Evolutionary conservation across 2,113 vertebrate species (phyloP).

Genomic region (Hystrix cristata): DNA sequence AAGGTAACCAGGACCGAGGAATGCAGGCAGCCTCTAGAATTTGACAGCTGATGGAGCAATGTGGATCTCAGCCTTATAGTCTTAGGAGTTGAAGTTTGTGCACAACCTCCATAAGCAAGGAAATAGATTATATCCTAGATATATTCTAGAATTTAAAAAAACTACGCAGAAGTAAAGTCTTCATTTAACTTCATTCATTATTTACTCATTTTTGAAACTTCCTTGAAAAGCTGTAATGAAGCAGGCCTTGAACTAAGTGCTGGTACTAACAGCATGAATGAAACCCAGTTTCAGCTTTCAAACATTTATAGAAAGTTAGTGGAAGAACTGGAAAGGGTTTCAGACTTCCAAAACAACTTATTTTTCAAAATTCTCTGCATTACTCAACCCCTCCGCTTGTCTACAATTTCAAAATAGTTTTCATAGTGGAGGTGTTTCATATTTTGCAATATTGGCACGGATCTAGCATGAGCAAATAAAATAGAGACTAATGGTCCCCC

Average conservation of each 20-base stretch:
- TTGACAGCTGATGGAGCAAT: not conserved
- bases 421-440: constrained; percentile 56
- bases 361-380: constrained; percentile 47
- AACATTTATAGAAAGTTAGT: constrained; percentile 33
- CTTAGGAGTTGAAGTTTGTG: not conserved
- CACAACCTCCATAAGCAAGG: not conserved
- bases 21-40: not conserved
- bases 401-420: constrained; percentile 69
- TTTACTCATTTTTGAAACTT: not conserved
- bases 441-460: constrained; percentile 65
- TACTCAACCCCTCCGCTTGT: constrained; percentile 26
- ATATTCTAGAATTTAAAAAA: not conserved
- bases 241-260: not conserved
- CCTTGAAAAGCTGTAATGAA: not conserved
- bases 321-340: constrained; percentile 12
- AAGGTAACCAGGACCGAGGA: not conserved
- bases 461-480: constrained; percentile 6
- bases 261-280: not conserved
- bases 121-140: not conserved
- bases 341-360: constrained; percentile 44
- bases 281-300: constrained; percentile 1
- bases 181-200: constrained; percentile 31
- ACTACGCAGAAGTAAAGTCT: not conserved
- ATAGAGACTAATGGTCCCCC: not conserved
- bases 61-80: not conserved